Base-by-base conservation (phyloP, 2,113 vertebrate genomes). In the Noctilio leporinus region DNA sequence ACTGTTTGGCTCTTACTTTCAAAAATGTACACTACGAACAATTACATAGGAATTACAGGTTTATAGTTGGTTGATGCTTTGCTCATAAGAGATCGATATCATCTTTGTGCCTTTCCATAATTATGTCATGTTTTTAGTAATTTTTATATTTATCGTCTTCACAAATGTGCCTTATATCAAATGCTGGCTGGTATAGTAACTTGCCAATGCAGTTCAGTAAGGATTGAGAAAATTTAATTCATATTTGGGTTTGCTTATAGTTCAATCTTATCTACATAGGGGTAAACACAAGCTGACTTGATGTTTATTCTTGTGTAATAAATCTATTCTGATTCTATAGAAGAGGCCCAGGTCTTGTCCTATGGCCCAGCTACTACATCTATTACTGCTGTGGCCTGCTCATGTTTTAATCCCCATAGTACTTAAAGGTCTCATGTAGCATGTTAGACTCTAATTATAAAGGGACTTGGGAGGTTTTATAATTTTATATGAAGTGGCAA, bases 111-210 rank as follows among this genome's bases (percentile, higher is more conserved):
- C 0, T 33, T 81, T 73, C 8, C 10, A 53, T 47, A 83, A 86
- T 45, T 53, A 2, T 35, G 83, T 26, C 92, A 57, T 80, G 4
- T n/a, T 88, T 88, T 65, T 73, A 94, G 59, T 87, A 14, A 49
- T 55, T 80, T 89, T 89, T 85, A 38, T 80, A 47, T 43, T 67
- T 80, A 62, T 75, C 88, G 64, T 64, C 8, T 47, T 93, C 33
- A 75, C 7, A 91, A 51, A 67, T 35, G 59, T 67, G 14, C 17
- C 45, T 78, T 73, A 51, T 51, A 35, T 91, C 30, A 84, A 88
- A 49, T 62, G 70, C n/a, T 35, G 22, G 1, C 28, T 64, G 4
- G 43, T 49, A 89, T 7, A 45, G 4, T 49, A 43, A 40, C 5
- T 70, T 86, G 3, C 10, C n/a, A 94, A 19, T 20, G 35, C 1